A percentile compares a stretch with the other conserved stretches of the same genome.
Conservation (phyloP, 2,797 vertebrate genomes). For the Florisuga fusca region DNA sequence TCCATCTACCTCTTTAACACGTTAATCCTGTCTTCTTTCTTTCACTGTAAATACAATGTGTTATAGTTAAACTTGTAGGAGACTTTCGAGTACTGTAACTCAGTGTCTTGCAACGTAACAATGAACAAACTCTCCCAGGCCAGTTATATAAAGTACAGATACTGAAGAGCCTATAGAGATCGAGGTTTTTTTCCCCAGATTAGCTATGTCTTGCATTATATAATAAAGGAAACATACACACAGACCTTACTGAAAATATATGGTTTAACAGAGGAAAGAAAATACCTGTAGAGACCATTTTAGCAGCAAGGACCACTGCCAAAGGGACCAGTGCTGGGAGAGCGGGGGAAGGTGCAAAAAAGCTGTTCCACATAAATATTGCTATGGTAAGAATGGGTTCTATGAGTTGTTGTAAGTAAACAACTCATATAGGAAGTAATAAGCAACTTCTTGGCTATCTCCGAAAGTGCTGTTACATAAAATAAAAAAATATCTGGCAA, state of each 20-base stretch:
- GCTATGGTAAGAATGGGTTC: neutral
- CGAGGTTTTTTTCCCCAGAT: neutral
- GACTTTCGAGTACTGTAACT: slow-evolving; percentile 14
- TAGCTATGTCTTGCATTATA: neutral
- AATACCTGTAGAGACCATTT: slow-evolving; percentile 50
- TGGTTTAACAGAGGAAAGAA: slow-evolving; percentile 19
- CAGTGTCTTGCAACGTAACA: slow-evolving; percentile 8
- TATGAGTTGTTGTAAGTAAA: slow-evolving; percentile 27
- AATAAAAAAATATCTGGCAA: neutral
- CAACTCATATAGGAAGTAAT: neutral
- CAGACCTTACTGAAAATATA: neutral
- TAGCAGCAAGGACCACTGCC: slow-evolving; percentile 41
- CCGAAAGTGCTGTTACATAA: neutral
- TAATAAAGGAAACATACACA: neutral
- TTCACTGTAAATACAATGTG: neutral
- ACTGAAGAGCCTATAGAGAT: slow-evolving; percentile 2
- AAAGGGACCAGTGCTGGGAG: neutral
- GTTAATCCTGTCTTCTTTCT: slow-evolving; percentile 23
- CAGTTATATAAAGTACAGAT: slow-evolving; percentile 15
- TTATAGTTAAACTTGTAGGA: slow-evolving; percentile 7
- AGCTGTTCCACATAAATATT: neutral
- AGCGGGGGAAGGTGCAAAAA: slow-evolving; percentile 10
- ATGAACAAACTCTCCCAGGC: slow-evolving; percentile 23
- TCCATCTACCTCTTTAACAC: neutral
- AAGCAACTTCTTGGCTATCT: neutral